A percentile compares a stretch with the other conserved stretches of the same genome.
phyloP scores from a whole-genome alignment of 2,888 invertebrate species.

The Leptinotarsa haldemani region DNA sequence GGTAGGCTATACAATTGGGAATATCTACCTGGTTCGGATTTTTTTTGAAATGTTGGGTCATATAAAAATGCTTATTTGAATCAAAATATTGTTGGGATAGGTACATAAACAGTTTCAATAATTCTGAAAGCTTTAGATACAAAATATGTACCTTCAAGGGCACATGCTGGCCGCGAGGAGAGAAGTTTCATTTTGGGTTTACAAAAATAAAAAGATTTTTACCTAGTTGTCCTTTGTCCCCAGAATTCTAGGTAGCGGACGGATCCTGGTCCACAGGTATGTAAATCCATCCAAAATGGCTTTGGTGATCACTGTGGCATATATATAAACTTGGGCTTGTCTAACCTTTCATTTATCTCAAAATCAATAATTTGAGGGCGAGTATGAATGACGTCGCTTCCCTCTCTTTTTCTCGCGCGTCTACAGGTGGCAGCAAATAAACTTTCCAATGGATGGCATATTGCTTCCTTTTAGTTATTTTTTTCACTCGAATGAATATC shows the following conservation, averaged over 20 bases:
- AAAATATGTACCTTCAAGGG: not conserved
- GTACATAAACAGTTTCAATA: too few relatives aligned
- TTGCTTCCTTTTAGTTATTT: too few relatives aligned
- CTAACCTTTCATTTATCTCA: not conserved
- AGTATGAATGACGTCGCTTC: not conserved
- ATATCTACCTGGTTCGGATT: too few relatives aligned
- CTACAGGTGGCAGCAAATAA: not conserved
- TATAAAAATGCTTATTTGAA: too few relatives aligned
- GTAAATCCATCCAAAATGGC: conserved; percentile 13
- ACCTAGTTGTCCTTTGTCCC: conserved; percentile 3
- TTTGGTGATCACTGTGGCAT: not conserved
- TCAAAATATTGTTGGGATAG: too few relatives aligned
- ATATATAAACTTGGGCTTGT: not conserved
- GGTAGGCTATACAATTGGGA: too few relatives aligned
- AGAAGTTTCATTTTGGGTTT: not conserved
- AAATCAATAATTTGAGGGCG: conserved; percentile 3
- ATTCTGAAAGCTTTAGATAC: too few relatives aligned
- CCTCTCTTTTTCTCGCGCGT: not conserved
- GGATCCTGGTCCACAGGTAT: conserved; percentile 10
- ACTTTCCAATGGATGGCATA: not conserved
- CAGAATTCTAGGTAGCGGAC: conserved; percentile 2
- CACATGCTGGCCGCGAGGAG: not conserved
- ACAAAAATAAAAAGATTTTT: not conserved
- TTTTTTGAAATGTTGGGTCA: too few relatives aligned
- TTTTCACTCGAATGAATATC: too few relatives aligned